Evolutionary conservation across 1,140 invertebrate genomes (phyloP).

Genomic region (Brachionus sp.): DNA sequence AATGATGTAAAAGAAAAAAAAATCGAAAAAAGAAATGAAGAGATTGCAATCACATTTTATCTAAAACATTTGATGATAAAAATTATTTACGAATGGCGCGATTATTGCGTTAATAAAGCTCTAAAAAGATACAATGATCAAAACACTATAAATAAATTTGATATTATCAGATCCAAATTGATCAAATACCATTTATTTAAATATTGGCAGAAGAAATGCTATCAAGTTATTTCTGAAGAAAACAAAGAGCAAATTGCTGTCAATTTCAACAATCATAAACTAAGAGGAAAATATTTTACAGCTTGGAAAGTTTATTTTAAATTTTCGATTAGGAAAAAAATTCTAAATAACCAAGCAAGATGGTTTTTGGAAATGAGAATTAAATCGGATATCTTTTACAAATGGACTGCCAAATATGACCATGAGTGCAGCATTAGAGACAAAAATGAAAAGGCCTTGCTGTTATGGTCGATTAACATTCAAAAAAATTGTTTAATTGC

Average conservation of each 20-base stretch:
- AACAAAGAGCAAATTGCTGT: not conserved
- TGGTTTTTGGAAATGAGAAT: slow-evolving; percentile 34
- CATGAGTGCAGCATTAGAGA: not conserved
- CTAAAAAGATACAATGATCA: not conserved
- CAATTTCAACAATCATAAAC: not conserved
- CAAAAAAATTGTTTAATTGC: slow-evolving; percentile 35
- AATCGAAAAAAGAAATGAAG: slow-evolving; percentile 22
- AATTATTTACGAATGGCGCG: slow-evolving; percentile 27
- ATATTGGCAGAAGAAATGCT: not conserved
- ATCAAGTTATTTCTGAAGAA: not conserved
- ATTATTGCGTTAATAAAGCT: not conserved
- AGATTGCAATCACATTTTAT: slow-evolving; percentile 22
- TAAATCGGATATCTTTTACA: slow-evolving; percentile 30
- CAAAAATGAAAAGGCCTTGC: slow-evolving; percentile 6
- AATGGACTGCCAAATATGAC: slow-evolving; percentile 7
- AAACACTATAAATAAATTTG: not conserved
- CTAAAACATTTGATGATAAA: slow-evolving; percentile 12
- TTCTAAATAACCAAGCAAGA: not conserved
- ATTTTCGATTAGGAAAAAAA: not conserved
- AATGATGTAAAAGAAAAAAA: not conserved
- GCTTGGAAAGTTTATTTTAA: slow-evolving; percentile 8
- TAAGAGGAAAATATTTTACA: not conserved
- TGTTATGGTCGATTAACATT: slow-evolving; percentile 34
- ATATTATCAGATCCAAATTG: not conserved
- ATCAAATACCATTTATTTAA: not conserved